phyloP scores from a whole-genome alignment of 2,113 vertebrate genomes.

The Prunella himalayana region DNA sequence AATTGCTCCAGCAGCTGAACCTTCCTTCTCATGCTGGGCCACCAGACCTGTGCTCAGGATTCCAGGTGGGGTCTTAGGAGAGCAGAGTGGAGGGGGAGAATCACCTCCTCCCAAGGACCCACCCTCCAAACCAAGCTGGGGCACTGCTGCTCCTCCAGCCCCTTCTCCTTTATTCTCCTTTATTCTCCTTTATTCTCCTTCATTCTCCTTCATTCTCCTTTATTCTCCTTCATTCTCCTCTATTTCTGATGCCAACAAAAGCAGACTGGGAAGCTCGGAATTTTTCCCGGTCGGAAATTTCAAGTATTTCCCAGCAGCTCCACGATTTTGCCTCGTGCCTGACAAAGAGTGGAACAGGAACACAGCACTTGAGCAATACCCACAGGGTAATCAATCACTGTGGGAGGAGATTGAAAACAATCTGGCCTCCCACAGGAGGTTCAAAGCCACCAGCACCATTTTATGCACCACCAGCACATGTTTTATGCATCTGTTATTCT shows the following conservation, averaged over 20 bases:
- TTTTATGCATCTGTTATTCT: constrained; percentile 37
- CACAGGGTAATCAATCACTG: constrained; percentile 14
- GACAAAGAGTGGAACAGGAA: neutral
- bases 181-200: neutral
- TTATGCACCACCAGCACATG: neutral
- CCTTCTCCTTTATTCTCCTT: neutral
- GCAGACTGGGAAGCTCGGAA: neutral
- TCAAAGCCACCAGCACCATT: neutral
- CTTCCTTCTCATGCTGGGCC: neutral
- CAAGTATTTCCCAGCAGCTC: neutral
- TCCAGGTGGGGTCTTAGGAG: neutral
- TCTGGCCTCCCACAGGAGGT: constrained; percentile 33
- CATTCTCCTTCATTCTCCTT: neutral
- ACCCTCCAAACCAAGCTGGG: neutral
- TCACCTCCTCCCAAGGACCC: neutral
- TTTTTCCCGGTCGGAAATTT: neutral
- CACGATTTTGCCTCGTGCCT: neutral
- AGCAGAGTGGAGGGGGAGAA: neutral
- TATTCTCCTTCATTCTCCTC: neutral
- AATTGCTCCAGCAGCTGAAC: neutral
- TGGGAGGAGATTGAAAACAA: constrained; percentile 28
- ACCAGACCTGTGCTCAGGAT: neutral
- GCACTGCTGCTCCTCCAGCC: neutral
- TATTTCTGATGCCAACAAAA: neutral
- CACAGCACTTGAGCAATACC: neutral